Evolutionary conservation across 1,140 invertebrate genomes (phyloP).

Genomic region (Leguminivora glycinivorella): DNA sequence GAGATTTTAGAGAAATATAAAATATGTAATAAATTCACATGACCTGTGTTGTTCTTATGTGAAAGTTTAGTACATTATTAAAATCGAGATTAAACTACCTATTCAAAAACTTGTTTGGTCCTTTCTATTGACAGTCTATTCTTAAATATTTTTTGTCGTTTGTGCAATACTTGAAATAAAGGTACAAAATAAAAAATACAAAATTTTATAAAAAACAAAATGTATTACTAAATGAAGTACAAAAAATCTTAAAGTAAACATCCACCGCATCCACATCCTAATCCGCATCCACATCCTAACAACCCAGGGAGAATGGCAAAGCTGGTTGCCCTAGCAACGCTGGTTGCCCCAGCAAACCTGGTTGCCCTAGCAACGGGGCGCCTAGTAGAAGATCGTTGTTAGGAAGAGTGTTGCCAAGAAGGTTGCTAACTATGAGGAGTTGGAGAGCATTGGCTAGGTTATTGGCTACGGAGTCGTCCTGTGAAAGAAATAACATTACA

Average conservation of each 20-base stretch:
- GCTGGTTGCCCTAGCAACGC: neutral
- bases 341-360: neutral
- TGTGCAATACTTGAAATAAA: no score
- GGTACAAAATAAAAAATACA: no score
- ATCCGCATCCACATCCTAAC: neutral
- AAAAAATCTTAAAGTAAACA: neutral
- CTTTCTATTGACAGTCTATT: no score
- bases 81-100: no score
- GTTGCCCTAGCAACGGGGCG: neutral
- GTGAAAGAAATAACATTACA: conserved; percentile 12
- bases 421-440: conserved; percentile 63
- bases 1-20: no score
- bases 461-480: conserved; percentile 61
- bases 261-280: neutral
- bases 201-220: no score
- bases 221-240: neutral
- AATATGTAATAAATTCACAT: no score
- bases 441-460: conserved; percentile 63
- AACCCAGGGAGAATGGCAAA: neutral
- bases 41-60: no score
- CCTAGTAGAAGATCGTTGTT: neutral
- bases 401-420: conserved; percentile 57
- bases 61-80: no score
- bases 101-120: no score
- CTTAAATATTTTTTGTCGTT: no score